Percentiles rank a stretch among this genome's conserved stretches.
Conservation (phyloP, 2,888 invertebrate species). For the Polia nebulosa region DNA sequence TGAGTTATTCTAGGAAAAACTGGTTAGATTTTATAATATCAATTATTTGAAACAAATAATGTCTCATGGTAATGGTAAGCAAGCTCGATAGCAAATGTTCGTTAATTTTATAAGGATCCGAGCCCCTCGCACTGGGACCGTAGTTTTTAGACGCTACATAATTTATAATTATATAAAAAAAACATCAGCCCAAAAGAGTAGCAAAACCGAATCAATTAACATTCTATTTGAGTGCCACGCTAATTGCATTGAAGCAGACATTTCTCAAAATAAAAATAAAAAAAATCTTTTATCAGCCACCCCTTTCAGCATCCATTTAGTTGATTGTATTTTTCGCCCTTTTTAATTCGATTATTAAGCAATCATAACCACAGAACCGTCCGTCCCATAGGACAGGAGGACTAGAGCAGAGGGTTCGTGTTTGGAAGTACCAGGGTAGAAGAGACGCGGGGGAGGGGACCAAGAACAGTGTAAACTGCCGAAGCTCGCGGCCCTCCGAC, state of each 20-base stretch:
- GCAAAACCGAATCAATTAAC: conserved; percentile 22
- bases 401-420: conserved; percentile 11
- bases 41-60: background rate
- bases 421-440: conserved; percentile 12
- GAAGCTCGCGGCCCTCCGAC: conserved; percentile 65
- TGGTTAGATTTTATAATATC: too few species aligned
- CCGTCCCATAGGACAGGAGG: conserved; percentile 45
- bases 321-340: conserved; percentile 65
- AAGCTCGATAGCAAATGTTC: background rate
- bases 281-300: conserved; percentile 38
- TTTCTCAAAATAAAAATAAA: conserved; percentile 41
- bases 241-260: conserved; percentile 54
- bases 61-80: background rate
- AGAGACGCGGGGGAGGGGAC: conserved; percentile 49
- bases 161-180: background rate
- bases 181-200: background rate
- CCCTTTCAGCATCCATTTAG: conserved; percentile 59
- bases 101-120: background rate
- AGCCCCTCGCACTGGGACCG: background rate
- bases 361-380: conserved; percentile 59
- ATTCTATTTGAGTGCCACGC: background rate
- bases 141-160: background rate
- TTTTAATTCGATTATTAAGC: conserved; percentile 68
- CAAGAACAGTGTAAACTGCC: conserved; percentile 50
- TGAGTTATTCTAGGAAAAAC: background rate